Base-by-base conservation (phyloP, 2,888 invertebrate species). In the Cordilura impudica region DNA sequence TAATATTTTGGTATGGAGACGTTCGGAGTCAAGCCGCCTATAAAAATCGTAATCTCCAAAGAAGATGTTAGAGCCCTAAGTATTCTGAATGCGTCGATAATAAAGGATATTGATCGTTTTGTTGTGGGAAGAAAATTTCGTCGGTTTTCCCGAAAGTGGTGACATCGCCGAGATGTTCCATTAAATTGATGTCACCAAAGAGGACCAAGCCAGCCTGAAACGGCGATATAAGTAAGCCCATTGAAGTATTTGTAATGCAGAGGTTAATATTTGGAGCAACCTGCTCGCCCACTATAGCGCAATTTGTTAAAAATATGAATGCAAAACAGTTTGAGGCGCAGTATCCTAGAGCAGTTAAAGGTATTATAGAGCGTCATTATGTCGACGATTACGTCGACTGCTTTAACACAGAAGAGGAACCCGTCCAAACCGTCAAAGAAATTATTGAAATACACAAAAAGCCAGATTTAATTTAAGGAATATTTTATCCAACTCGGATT, bases 261-360 rank as follows among this genome's bases (percentile, higher is more conserved):
- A 29, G 73, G 31, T 39, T 81, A 23, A 78, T 67, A 6, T 78
- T 81, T 54, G 78, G 78, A 10, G 80, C 75, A 8, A 70, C 56
- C 0, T 81, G 76, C 49, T 81, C 76, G 10, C 72, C 78, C 10
- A 72, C 72, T 1, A 78, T 71, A 1, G 81, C 78, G 1, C 71
- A 83, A 45, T 84, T 79, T 60, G 77, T 85, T 0, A 85, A 84
- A 70, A 83, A 85, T 54, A 18, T 14, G 4, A 86, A 86, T 31
- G 85, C 86, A 26, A 26, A 26, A 6, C 26, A 26, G 6, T 26
- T 26, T 26, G 6, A 26, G 6, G 26, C 3, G 6, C 6, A 26
- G 6, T 6, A 26, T 6, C 26, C 26, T 6, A 26, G 53, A 2
- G 66, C 66, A 2, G 51, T 51, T 1, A 16, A 51, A 31, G 49